Evolutionary conservation across 2,888 invertebrate genomes (phyloP), one percentile per base, ranked within the genome.

Genomic region (Sinhomidia bicolor): DNA sequence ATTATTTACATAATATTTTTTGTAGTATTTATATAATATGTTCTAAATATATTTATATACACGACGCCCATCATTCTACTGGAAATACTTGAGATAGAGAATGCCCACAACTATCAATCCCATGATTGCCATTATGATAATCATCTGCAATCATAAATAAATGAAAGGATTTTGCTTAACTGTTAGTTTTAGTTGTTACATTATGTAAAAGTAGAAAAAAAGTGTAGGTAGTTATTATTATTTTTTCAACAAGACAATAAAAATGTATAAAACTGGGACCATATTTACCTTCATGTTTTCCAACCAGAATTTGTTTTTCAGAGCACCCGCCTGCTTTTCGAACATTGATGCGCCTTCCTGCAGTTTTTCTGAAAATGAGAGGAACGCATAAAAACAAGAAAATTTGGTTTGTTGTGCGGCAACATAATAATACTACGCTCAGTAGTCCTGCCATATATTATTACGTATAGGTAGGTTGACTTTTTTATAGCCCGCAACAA

Each of bases 281-380:
- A 9, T n/a, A 20, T 44, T 93, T 92, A 94, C 94, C 95, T 99
- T 99, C 94, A 98, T 95, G 94, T 99, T 99, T 94, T 98, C 98
- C 96, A 98, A 96, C 98, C 98, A 99, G 94, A 98, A 98, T 94
- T 99, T 99, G 93, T 98, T 95, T 94, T 99, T 99, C 92, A 99
- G 95, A 95, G 98, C 98, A 91, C 98, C 98, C 92, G 99, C 98
- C 94, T 98, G 98, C 93, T 98, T 98, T 94, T 99, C 98, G 94
- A 99, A 99, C 93, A 98, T 98, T 91, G 98, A 98, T 88, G 98
- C 98, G 88, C 98, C 98, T 93, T 97, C 97, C 93, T 98, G 98
- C 91, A 98, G 94, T 89, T 98, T 98, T 95, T 99, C 99, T 96
- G 17, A 32, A 41, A 17, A 26, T 81, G 57, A 80, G n/a, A 51